Evolutionary conservation across 2,797 vertebrate genomes (phyloP).

Genomic region (Gephyroberyx darwinii): DNA sequence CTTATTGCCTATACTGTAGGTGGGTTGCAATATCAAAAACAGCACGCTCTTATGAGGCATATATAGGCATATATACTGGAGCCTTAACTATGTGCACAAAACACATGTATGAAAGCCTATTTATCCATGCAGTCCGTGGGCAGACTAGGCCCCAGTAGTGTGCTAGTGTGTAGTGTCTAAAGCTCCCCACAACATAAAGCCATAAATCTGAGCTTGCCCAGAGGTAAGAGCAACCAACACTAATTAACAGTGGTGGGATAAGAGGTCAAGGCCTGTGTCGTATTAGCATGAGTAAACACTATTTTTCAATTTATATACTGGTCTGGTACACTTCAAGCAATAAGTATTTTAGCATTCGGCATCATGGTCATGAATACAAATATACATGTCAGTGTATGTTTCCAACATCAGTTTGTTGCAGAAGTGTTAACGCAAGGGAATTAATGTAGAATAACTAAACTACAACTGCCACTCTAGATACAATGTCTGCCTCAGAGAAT

Average conservation of each 20-base stretch:
- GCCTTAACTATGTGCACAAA: conserved; percentile 13
- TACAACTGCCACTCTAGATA: conserved; percentile 39
- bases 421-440: conserved; percentile 29
- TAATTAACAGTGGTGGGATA: conserved; percentile 82
- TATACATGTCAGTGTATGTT: conserved; percentile 28
- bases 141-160: conserved; percentile 38
- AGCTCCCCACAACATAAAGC: conserved; percentile 72
- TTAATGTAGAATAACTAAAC: conserved; percentile 43
- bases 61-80: conserved; percentile 5
- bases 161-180: conserved; percentile 58
- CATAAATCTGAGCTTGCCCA: conserved; percentile 82
- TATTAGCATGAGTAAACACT: conserved; percentile 82
- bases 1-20: not conserved
- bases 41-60: conserved; percentile 3
- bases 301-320: conserved; percentile 78
- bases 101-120: conserved; percentile 40
- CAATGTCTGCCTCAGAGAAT: conserved; percentile 40
- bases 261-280: conserved; percentile 80
- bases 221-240: conserved; percentile 77
- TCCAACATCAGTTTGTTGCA: conserved; percentile 25
- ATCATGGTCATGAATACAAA: conserved; percentile 49
- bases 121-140: conserved; percentile 46
- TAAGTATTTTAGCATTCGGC: conserved; percentile 49
- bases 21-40: conserved; percentile 4
- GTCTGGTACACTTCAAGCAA: conserved; percentile 61